Evolutionary conservation across 2,888 invertebrate species (phyloP), one percentile per base, ranked within the genome.

Genomic region (Octonoba sinensis): DNA sequence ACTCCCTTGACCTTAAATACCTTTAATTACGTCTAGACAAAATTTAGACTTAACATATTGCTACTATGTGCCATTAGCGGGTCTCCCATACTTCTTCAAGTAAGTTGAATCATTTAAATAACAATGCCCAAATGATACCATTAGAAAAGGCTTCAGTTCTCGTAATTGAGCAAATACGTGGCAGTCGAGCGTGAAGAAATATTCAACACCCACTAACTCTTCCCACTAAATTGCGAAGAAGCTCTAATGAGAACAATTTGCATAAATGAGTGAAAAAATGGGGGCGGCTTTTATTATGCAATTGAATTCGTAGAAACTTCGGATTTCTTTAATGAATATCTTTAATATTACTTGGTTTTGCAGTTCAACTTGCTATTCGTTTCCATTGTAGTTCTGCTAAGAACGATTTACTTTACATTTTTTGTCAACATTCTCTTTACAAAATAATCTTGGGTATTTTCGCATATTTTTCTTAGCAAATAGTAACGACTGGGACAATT

Each of bases 231-330:
- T 27, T 71, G 66, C 65, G 51, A 49, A 71, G 36, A 57, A 20
- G 22, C 36, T 46, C 65, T 71, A 78, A 71, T 71, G 78, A 22
- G 3, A 20, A 46, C n/a, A 51, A 78, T 78, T 78, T 78, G 78
- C 71, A 78, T 78, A 65, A 66, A 78, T 78, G 57, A 20, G 54
- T 66, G 71, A 78, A 59, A 11, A 65, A 46, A 66, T 24, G 78
- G 59, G 36, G 71, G 65, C 15, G 59, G 51, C 12, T 65, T 66
- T 51, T 16, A 16, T 60, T 24, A 60, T 27, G 69, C n/a, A 44
- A 44, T 59, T 1, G 6, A 1, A 8, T 59, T 36, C 36, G 1
- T 3, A 36, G 36, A 36, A 36, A 36, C 8, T 36, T 36, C 1
- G 36, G 11, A 27, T 27, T 27, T 36, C 11, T 36, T 36, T 36